Evolutionary conservation across 2,797 vertebrate genomes (phyloP).

Genomic region (Rhadinocentrus ornatus): DNA sequence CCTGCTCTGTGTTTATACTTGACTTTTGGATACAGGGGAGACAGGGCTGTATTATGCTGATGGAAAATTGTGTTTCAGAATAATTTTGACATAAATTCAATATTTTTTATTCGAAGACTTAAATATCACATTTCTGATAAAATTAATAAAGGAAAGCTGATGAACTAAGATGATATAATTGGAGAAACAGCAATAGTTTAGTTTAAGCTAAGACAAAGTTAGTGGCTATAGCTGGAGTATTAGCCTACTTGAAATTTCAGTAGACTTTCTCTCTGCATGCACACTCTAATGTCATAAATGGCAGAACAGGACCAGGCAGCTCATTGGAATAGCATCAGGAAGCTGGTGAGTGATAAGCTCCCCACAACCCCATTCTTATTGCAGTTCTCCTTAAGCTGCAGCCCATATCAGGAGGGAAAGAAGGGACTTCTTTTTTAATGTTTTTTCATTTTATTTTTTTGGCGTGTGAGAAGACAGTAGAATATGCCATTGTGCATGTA

Average conservation of each 20-base stretch:
- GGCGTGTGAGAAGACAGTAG: conserved; percentile 10
- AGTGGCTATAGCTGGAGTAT: conserved; percentile 1
- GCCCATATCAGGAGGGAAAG: conserved; percentile 9
- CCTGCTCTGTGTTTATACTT: conserved; percentile 37
- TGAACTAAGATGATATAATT: not conserved
- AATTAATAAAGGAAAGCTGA: not conserved
- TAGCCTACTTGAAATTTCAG: conserved; percentile 22
- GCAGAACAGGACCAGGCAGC: conserved; percentile 45
- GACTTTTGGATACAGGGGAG: conserved; percentile 31
- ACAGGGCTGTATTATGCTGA: not conserved
- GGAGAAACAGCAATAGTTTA: not conserved
- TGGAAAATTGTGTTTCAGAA: not conserved
- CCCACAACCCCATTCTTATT: conserved; percentile 23
- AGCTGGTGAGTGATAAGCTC: conserved; percentile 59
- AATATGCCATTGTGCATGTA: conserved; percentile 16
- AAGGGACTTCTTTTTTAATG: conserved; percentile 6
- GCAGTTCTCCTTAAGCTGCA: conserved; percentile 38
- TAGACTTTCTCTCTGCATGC: conserved; percentile 22
- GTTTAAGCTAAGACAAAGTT: not conserved
- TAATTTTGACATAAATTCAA: not conserved
- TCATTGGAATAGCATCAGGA: conserved; percentile 50
- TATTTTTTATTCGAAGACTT: not conserved
- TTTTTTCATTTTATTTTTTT: conserved; percentile 30
- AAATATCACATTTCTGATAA: not conserved
- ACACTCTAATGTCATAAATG: conserved; percentile 38